phyloP scores from a whole-genome alignment of 2,113 vertebrate species.

The Litocranius walleri region DNA sequence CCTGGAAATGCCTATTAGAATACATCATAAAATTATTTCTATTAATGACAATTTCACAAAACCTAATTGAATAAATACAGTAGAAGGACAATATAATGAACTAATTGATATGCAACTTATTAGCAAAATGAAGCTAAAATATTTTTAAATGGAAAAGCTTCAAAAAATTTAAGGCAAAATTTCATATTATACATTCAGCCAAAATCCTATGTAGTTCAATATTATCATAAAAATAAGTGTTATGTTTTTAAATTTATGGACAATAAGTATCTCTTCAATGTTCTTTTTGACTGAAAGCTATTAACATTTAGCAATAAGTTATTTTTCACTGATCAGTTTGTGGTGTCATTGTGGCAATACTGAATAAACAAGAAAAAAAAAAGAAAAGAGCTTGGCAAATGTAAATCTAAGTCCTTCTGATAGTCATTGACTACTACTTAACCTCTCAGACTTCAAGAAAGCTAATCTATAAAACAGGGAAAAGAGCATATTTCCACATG shows the following conservation, averaged over 20 bases:
- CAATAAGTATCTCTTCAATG: neutral
- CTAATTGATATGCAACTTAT: constrained; percentile 26
- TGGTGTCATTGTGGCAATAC: neutral
- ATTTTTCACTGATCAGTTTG: neutral
- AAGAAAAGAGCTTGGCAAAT: neutral
- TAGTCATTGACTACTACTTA: neutral
- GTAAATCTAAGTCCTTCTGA: neutral
- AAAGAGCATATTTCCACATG: neutral
- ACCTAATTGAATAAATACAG: constrained; percentile 27
- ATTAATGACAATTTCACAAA: neutral
- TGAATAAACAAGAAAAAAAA: neutral
- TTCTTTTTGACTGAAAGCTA: neutral
- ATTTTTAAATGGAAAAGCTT: constrained; percentile 16
- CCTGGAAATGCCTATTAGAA: neutral
- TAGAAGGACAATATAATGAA: constrained; percentile 10
- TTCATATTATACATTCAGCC: neutral
- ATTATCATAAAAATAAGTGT: neutral
- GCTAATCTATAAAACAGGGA: neutral
- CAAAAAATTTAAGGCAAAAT: neutral
- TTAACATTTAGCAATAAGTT: neutral
- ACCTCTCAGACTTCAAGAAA: neutral
- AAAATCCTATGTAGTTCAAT: neutral
- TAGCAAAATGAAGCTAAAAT: constrained; percentile 15
- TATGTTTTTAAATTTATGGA: neutral
- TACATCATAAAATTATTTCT: constrained; percentile 12